Percentiles rank a stretch among this genome's conserved stretches.
Conservation (phyloP, 2,888 invertebrate genomes). For the Antheraea assamensis region DNA sequence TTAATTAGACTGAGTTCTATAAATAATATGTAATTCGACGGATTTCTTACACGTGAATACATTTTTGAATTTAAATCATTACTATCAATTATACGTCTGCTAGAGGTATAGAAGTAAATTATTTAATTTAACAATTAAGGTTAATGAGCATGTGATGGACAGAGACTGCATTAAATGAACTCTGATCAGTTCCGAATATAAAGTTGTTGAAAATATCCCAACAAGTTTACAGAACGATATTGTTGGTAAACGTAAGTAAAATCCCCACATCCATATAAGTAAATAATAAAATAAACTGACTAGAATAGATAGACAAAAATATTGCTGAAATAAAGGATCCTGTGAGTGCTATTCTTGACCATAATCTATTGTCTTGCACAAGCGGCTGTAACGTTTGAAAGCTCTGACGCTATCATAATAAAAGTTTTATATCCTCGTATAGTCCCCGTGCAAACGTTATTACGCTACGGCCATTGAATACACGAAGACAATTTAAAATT, state of each 20-base stretch:
- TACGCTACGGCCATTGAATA: conserved; percentile 11
- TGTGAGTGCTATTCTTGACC: conserved; percentile 23
- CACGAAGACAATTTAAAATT: conserved; percentile 25
- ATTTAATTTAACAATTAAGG: too few species aligned
- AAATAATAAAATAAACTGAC: not conserved
- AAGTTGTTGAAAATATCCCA: too few species aligned
- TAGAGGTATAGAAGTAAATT: too few species aligned
- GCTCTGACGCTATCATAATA: conserved; percentile 39
- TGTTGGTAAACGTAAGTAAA: not conserved
- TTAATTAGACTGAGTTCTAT: not conserved
- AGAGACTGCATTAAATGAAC: too few species aligned
- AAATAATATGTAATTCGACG: not conserved
- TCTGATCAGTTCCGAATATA: too few species aligned
- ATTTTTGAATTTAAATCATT: too few species aligned
- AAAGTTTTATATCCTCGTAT: conserved; percentile 37
- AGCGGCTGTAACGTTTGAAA: conserved; percentile 35
- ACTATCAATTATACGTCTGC: too few species aligned
- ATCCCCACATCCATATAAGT: not conserved
- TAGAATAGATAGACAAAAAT: not conserved
- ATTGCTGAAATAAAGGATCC: not conserved
- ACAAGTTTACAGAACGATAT: not conserved
- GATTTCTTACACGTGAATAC: not conserved
- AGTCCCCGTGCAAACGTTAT: conserved; percentile 17
- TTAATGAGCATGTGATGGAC: too few species aligned
- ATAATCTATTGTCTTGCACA: conserved; percentile 38